These are phyloP conservation scores for Ischnura elegans DNA, from an alignment of 2,888 invertebrate species.

Conservation along the genomic window DNA sequence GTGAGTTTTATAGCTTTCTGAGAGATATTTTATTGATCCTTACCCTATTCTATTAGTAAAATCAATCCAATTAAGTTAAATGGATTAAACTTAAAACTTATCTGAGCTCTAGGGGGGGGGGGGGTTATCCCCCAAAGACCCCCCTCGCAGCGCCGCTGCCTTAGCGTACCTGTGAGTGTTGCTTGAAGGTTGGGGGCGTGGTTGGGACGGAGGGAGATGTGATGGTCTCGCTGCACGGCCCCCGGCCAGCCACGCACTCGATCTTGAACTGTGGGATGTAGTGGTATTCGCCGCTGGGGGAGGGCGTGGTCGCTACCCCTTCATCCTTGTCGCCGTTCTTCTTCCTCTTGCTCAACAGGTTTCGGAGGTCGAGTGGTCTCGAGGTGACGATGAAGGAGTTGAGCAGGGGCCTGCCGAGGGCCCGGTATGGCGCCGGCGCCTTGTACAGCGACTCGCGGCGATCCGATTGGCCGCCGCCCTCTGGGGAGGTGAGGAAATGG, in stretches of 20 bases:
- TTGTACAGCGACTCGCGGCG: slow-evolving; percentile 69
- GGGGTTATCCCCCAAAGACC: too few species aligned
- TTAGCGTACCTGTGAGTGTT: slow-evolving; percentile 76
- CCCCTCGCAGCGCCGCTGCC: too few species aligned
- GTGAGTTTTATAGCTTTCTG: too few species aligned
- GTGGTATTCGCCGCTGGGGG: background rate
- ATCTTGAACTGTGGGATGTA: slow-evolving; percentile 70
- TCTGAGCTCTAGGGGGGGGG: too few species aligned
- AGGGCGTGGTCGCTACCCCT: background rate
- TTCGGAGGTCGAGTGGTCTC: slow-evolving; percentile 73
- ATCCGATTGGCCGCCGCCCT: slow-evolving; percentile 1
- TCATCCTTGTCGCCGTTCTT: slow-evolving; percentile 73
- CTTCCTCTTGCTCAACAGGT: slow-evolving; percentile 76
- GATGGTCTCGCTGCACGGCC: slow-evolving; percentile 70
- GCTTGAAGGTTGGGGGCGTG: slow-evolving; percentile 78
- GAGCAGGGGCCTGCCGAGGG: slow-evolving; percentile 69
- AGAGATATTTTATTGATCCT: too few species aligned
- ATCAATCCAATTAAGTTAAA: too few species aligned
- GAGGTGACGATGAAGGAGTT: slow-evolving; percentile 71
- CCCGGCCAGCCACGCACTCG: slow-evolving; percentile 70
- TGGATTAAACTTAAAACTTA: too few species aligned
- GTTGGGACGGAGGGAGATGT: slow-evolving; percentile 72
- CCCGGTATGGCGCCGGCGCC: slow-evolving; percentile 70
- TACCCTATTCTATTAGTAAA: too few species aligned
- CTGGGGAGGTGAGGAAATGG: slow-evolving; percentile 2